Percentiles rank a stretch among this genome's conserved stretches.
Evolutionary conservation across 1,140 invertebrate genomes (phyloP).

Genomic region (Drosophila biarmipes): DNA sequence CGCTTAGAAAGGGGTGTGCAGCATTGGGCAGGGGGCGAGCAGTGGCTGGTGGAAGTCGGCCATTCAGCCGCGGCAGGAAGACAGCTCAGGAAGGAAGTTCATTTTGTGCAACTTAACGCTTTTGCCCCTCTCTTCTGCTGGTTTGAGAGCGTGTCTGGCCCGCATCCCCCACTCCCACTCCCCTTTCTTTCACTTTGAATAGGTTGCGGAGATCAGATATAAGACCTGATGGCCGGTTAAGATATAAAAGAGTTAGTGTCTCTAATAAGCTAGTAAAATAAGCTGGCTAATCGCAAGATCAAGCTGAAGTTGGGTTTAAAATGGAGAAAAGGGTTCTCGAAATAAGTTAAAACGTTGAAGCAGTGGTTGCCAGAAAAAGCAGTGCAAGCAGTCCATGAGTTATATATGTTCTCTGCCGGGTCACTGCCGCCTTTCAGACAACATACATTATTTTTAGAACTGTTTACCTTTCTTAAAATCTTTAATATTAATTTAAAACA

Average conservation of each 20-base stretch:
- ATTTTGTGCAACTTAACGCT: conserved; percentile 76
- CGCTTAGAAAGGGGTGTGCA: conserved; percentile 29
- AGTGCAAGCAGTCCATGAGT: too few species aligned
- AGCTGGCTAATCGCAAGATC: neutral
- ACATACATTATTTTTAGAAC: too few species aligned
- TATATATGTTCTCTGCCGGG: too few species aligned
- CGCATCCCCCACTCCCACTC: neutral
- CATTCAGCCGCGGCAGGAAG: conserved; percentile 65
- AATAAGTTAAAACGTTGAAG: neutral
- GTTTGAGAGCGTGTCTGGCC: conserved; percentile 32
- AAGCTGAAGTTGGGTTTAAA: neutral
- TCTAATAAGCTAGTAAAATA: neutral
- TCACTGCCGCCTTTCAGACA: too few species aligned
- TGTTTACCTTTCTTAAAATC: too few species aligned
- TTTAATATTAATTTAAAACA: too few species aligned
- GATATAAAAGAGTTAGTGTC: neutral
- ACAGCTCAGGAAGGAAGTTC: conserved; percentile 66
- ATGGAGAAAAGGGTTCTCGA: neutral
- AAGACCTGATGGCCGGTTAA: conserved; percentile 23
- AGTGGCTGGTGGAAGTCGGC: conserved; percentile 25
- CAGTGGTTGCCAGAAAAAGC: too few species aligned
- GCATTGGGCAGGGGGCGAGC: neutral
- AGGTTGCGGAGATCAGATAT: conserved; percentile 46
- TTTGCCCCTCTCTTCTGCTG: conserved; percentile 23
- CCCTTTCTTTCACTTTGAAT: conserved; percentile 15